These are phyloP conservation scores for Acyrthosiphon pisum DNA, from an alignment of 1,140 invertebrate species.

Conservation along the genomic window DNA sequence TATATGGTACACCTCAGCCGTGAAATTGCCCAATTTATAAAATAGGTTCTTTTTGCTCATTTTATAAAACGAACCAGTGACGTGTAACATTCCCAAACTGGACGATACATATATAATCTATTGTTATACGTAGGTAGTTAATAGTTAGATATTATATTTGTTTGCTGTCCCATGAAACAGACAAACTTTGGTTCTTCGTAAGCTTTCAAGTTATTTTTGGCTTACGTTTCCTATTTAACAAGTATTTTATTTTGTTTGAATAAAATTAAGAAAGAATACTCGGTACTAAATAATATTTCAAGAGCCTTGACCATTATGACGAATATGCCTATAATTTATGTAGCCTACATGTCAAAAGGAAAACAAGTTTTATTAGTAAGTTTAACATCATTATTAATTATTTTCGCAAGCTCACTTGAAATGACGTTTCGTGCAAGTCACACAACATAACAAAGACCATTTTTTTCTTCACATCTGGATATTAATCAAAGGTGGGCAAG, in stretches of 20 bases:
- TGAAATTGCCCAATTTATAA: neutral
- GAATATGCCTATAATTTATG: neutral
- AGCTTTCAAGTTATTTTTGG: neutral
- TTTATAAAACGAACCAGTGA: neutral
- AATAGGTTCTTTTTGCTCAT: neutral
- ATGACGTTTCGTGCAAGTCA: neutral
- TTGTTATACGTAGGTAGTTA: neutral
- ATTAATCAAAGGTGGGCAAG: too few species aligned
- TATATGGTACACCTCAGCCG: neutral
- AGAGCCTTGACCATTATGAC: neutral
- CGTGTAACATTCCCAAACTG: neutral
- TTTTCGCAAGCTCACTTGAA: neutral
- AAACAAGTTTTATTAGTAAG: neutral
- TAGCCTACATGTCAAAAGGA: too few species aligned
- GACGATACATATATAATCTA: neutral
- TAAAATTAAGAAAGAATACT: neutral
- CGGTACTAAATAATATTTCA: neutral
- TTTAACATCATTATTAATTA: neutral
- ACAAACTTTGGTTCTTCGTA: neutral
- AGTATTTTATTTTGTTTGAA: neutral
- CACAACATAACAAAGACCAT: neutral
- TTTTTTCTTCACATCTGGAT: neutral
- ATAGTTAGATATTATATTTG: neutral
- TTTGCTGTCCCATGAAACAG: neutral
- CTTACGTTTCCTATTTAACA: neutral